phyloP scores from a whole-genome alignment of 2,113 vertebrate genomes.

The Dasyurus viverrinus region DNA sequence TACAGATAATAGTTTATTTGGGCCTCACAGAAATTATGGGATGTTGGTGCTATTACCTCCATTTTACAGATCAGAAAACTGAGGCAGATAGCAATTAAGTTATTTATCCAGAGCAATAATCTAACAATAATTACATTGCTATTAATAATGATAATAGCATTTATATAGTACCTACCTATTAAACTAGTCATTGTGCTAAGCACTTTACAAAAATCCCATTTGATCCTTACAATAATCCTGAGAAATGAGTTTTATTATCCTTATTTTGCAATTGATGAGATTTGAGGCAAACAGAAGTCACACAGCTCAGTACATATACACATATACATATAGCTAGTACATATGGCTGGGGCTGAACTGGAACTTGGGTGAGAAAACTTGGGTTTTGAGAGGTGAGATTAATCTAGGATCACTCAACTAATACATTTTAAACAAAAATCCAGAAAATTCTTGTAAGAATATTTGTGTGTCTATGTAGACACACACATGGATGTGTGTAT shows the following conservation, averaged over 20 bases:
- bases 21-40: neutral
- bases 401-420: neutral
- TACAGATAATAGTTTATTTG: neutral
- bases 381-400: neutral
- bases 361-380: neutral
- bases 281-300: neutral
- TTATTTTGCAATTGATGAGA: conserved; percentile 8
- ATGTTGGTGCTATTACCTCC: neutral
- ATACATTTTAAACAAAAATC: neutral
- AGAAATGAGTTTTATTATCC: neutral
- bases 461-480: neutral
- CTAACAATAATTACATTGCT: neutral
- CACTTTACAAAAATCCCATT: neutral
- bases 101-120: neutral
- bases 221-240: neutral
- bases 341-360: neutral
- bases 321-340: no score
- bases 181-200: neutral
- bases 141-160: neutral
- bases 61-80: neutral
- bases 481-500: neutral
- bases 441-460: conserved; percentile 17
- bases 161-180: neutral
- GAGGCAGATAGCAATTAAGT: neutral
- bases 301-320: neutral